Percentiles rank a stretch among this genome's conserved stretches.
Evolutionary conservation across 2,797 vertebrate genomes (phyloP).

Genomic region (Tragopan temminckii): DNA sequence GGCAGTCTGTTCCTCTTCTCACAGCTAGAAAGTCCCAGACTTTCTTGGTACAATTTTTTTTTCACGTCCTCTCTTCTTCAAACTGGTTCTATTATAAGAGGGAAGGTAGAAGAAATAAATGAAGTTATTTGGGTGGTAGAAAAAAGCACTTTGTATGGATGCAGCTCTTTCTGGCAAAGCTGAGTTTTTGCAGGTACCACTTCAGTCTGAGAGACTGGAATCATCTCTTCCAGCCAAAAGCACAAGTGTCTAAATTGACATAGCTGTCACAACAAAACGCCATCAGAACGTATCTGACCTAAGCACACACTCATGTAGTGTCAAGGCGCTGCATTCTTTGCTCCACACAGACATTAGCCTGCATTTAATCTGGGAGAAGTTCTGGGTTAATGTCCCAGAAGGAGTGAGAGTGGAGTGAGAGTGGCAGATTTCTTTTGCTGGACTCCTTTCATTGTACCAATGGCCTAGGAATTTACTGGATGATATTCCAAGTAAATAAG

Average conservation of each 20-base stretch:
- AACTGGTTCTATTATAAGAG: not conserved
- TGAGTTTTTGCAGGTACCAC: not conserved
- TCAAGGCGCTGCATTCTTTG: not conserved
- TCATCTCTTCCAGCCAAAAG: not conserved
- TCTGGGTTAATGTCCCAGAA: not conserved
- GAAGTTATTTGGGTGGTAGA: not conserved
- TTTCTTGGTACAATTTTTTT: not conserved
- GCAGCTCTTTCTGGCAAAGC: not conserved
- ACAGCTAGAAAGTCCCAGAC: not conserved
- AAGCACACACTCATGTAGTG: not conserved
- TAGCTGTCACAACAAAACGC: not conserved
- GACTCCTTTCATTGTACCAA: not conserved
- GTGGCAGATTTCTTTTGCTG: not conserved
- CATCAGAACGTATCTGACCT: not conserved
- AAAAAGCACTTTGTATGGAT: not conserved
- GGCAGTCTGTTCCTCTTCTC: not conserved
- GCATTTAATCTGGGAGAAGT: not conserved
- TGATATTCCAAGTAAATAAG: not conserved
- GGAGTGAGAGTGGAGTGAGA: not conserved
- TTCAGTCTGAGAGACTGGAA: not conserved
- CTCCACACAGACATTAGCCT: not conserved
- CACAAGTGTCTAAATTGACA: not conserved
- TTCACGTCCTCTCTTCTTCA: not conserved
- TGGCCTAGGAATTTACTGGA: not conserved
- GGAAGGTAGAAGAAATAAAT: not conserved